phyloP scores from a whole-genome alignment of 2,888 invertebrate species.

The Protonemura montana region DNA sequence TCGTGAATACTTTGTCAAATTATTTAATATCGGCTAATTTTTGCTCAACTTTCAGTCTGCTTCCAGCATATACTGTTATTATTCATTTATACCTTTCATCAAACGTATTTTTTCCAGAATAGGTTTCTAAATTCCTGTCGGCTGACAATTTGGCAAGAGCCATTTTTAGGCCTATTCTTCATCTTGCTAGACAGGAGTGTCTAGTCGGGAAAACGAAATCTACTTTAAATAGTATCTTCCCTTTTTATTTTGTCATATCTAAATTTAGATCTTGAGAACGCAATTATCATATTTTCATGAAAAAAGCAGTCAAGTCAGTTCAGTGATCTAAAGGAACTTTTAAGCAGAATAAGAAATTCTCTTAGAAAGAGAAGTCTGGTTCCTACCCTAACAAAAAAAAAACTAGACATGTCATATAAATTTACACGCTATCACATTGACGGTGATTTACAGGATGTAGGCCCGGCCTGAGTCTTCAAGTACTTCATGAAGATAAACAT shows the following conservation, averaged over 20 bases:
- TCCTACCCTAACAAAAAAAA: background rate
- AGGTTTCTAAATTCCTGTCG: background rate
- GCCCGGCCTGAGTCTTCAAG: constrained; percentile 59
- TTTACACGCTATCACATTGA: background rate
- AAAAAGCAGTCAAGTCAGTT: background rate
- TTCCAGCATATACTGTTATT: background rate
- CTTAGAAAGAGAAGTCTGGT: background rate
- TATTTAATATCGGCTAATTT: constrained; percentile 30
- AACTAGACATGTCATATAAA: background rate
- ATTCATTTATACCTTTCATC: background rate
- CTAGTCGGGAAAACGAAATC: constrained; percentile 13
- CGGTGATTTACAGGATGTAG: constrained; percentile 57
- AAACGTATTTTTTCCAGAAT: background rate
- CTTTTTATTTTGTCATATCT: constrained; percentile 38
- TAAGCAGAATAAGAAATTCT: background rate
- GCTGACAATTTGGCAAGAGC: background rate
- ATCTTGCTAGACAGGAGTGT: constrained; percentile 33
- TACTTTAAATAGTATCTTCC: constrained; percentile 28
- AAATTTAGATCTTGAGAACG: constrained; percentile 21
- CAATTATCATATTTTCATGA: background rate
- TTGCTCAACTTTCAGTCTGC: background rate
- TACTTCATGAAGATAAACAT: constrained; percentile 52
- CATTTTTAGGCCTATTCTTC: constrained; percentile 13
- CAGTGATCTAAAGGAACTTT: background rate
- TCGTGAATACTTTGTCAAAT: constrained; percentile 48